Base-by-base conservation (phyloP, 2,888 invertebrate genomes). In the Trachelus tabidus region DNA sequence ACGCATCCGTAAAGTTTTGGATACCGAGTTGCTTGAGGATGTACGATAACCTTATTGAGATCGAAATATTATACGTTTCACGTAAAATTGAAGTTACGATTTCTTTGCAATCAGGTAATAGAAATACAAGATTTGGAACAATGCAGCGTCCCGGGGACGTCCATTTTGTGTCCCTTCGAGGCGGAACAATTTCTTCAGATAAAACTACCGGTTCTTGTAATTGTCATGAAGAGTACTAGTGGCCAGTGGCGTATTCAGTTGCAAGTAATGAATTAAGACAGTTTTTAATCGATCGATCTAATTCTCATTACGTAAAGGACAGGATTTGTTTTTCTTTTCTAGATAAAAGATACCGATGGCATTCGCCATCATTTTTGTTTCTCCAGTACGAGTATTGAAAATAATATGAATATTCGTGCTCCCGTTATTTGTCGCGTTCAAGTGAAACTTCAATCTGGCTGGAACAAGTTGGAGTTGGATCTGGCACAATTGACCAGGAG, bases 371-470 rank as follows among this genome's bases (percentile, higher is more conserved):
- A 82, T 80, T 81, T 85, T 73, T 84, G 87, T 80, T 83, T 88
- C 89, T 87, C 89, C 97, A 97, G 96, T 97, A 79, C 93, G 97
- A 87, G 98, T 97, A 92, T 97, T 97, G 92, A 98, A 97, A 92
- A 97, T 97, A 92, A 96, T 97, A 12, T 93, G 96, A 82, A 92
- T 97, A 88, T 97, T 92, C 93, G 97, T 85, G 97, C 97, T 91
- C 97, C 98, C 33, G 98, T 98, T 89, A 98, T 99, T 86, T 98
- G 98, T 91, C 98, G 98, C 11, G 98, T 98, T 97, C 97, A 98
- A 0, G 95, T 99, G 95, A 93, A 97, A 81, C 93, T 98, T 82
- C 98, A 98, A 89, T 97, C 97, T 87, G 98, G 98, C 73, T 98
- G 98, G 98, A 98, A 98, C 88, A 95, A 95, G 92, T 96, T 99